phyloP scores from a whole-genome alignment of 2,888 invertebrate species.

The Thysanoteuthis rhombus region DNA sequence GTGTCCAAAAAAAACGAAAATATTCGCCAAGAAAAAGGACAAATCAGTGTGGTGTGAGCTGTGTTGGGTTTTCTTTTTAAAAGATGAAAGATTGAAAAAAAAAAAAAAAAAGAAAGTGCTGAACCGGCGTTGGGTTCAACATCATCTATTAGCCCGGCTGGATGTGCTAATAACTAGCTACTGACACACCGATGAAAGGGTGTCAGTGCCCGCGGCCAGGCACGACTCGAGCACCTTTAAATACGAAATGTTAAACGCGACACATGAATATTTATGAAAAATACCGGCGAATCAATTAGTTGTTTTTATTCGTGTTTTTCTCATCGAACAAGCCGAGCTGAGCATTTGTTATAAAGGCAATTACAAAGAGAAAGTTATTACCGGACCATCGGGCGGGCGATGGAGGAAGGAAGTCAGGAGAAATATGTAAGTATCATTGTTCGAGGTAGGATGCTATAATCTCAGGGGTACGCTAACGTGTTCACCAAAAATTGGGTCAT shows the following conservation, averaged over 20 bases:
- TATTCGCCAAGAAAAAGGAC: not conserved
- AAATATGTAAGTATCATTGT: not conserved
- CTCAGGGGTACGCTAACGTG: not conserved
- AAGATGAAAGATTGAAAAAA: not conserved
- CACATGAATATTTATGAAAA: not conserved
- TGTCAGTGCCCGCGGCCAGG: not conserved
- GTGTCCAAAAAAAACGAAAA: not conserved
- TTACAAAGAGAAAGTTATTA: not conserved
- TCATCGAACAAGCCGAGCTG: not conserved
- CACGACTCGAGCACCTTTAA: not conserved
- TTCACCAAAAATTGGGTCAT: not conserved
- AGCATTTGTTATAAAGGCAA: not conserved
- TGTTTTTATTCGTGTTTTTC: not conserved
- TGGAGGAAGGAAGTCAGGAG: not conserved
- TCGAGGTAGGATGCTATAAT: not conserved
- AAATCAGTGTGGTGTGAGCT: not conserved
- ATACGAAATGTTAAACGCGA: not conserved
- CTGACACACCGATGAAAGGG: not conserved
- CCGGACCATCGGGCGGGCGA: not conserved
- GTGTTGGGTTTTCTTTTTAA: not conserved
- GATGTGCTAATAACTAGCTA: not conserved
- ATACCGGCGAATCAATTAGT: not conserved
- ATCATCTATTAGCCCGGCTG: not conserved
- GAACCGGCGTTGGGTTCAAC: not conserved
- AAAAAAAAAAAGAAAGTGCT: not conserved